These are phyloP conservation scores for Microcaecilia unicolor DNA, from an alignment of 2,797 vertebrate species.

Conservation along the genomic window DNA sequence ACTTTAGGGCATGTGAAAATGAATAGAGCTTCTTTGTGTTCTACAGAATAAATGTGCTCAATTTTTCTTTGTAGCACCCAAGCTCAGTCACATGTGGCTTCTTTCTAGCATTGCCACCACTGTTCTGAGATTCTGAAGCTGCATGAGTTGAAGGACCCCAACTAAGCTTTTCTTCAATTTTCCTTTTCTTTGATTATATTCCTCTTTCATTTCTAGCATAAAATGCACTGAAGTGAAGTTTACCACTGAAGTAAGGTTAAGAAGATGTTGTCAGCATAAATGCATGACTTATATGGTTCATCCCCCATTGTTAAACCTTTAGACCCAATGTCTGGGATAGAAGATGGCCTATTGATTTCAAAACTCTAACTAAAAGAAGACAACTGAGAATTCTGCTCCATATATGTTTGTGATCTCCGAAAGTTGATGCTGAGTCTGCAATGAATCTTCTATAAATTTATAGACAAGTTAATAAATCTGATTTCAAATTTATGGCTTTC, in stretches of 20 bases:
- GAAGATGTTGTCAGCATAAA: neutral
- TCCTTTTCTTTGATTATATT: neutral
- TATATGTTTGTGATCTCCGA: no score
- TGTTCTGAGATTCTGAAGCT: neutral
- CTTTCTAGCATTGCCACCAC: neutral
- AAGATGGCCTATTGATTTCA: neutral
- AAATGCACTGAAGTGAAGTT: neutral
- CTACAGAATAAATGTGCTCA: neutral
- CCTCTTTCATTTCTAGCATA: neutral
- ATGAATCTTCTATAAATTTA: no score
- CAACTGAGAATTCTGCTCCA: no score
- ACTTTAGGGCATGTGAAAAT: constrained; percentile 18
- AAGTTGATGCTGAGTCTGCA: no score
- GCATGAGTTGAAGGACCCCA: neutral
- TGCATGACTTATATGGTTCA: neutral
- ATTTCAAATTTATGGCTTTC: no score
- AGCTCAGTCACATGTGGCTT: neutral
- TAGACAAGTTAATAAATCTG: no score
- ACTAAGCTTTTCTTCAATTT: neutral
- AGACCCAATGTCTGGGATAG: neutral
- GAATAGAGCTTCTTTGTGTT: constrained; percentile 1
- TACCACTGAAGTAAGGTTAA: constrained; percentile 9
- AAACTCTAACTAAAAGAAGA: neutral
- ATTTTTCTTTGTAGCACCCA: constrained; percentile 6
- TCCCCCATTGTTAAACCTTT: neutral